Evolutionary conservation across 2,888 invertebrate genomes (phyloP).

Genomic region (Sphaeridia pumilis): DNA sequence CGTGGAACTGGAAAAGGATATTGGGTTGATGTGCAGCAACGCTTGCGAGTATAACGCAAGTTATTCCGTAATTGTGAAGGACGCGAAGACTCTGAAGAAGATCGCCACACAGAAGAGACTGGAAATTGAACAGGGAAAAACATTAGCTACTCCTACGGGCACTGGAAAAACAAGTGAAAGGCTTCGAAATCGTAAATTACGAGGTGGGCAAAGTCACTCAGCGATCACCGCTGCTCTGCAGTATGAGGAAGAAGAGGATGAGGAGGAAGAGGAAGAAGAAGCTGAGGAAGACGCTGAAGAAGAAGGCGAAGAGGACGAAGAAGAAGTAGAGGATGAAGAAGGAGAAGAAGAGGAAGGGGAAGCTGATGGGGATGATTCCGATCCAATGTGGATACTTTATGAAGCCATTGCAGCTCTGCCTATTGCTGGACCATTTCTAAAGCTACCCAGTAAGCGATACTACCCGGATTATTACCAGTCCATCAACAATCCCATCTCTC

Average conservation of each 20-base stretch:
- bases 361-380: slow-evolving; percentile 47
- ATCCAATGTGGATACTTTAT: slow-evolving; percentile 82
- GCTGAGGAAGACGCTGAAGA: slow-evolving; percentile 46
- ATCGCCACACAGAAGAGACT: slow-evolving; percentile 50
- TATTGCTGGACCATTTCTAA: slow-evolving; percentile 83
- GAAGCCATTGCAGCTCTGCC: slow-evolving; percentile 55
- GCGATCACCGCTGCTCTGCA: slow-evolving; percentile 50
- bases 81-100: slow-evolving; percentile 78
- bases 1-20: slow-evolving; percentile 75
- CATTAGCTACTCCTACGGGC: slow-evolving; percentile 39
- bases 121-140: slow-evolving; percentile 59
- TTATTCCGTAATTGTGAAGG: slow-evolving; percentile 89
- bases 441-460: slow-evolving; percentile 74
- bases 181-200: slow-evolving; percentile 44
- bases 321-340: slow-evolving; percentile 37
- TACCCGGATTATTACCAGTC: slow-evolving; percentile 97
- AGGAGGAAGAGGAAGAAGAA: slow-evolving; percentile 37
- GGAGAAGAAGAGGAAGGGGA: slow-evolving; percentile 36
- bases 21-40: slow-evolving; percentile 81
- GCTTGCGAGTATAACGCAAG: slow-evolving; percentile 95
- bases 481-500: slow-evolving; percentile 87
- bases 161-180: slow-evolving; percentile 58
- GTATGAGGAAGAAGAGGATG: slow-evolving; percentile 48
- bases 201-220: slow-evolving; percentile 46
- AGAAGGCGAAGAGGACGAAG: slow-evolving; percentile 53